phyloP scores from a whole-genome alignment of 2,888 invertebrate genomes.

The Digitonthophagus gazella region DNA sequence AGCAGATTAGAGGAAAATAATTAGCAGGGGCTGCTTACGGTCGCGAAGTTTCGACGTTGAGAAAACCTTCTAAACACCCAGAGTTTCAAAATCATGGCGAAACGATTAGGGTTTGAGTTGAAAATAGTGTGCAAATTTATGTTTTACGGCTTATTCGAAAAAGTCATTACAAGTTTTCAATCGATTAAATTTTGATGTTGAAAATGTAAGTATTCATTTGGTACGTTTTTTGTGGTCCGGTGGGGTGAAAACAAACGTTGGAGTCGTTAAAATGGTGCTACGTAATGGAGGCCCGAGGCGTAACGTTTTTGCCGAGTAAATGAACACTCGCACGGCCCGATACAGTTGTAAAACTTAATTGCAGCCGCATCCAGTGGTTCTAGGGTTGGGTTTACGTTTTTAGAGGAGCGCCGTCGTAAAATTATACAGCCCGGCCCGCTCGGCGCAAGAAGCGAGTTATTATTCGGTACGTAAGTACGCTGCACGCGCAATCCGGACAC shows the following conservation, averaged over 20 bases:
- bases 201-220: too few relatives aligned
- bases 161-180: too few relatives aligned
- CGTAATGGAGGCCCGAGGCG: constrained; percentile 5
- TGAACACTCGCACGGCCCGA: constrained; percentile 15
- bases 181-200: too few relatives aligned
- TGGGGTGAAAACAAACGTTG: neutral
- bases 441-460: constrained; percentile 3
- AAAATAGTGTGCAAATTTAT: neutral
- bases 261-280: neutral
- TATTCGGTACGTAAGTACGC: neutral
- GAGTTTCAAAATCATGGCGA: neutral
- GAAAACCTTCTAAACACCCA: neutral
- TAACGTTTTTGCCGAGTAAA: constrained; percentile 14
- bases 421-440: neutral
- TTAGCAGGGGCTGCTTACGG: neutral
- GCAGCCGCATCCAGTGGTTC: constrained; percentile 9
- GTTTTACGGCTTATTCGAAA: too few relatives aligned
- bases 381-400: constrained; percentile 3
- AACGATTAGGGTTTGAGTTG: neutral
- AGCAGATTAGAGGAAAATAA: neutral
- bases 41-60: neutral
- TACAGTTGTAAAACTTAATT: constrained; percentile 18
- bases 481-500: too few relatives aligned
- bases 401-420: constrained; percentile 2
- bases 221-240: too few relatives aligned